phyloP scores from a whole-genome alignment of 2,113 vertebrate species.

The Haemorhous mexicanus region DNA sequence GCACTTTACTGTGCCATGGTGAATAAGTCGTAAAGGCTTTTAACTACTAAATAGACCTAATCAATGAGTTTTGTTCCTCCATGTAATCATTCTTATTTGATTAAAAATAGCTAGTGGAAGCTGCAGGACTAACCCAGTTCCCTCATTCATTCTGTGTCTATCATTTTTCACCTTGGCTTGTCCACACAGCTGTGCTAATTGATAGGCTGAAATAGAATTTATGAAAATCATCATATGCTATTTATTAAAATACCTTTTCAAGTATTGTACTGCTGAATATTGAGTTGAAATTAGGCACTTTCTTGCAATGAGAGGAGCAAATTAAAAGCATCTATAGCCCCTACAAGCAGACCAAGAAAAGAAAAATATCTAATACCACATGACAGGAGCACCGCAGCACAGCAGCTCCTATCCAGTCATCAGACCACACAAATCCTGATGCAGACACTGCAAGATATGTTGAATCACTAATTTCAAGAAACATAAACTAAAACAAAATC shows the following conservation, averaged over 20 bases:
- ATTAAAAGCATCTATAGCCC: background rate
- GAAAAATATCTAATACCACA: background rate
- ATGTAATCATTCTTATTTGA: background rate
- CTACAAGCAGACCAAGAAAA: background rate
- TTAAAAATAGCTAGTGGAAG: background rate
- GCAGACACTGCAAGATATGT: background rate
- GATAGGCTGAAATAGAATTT: background rate
- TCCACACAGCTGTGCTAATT: background rate
- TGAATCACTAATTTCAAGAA: background rate
- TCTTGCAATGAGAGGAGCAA: background rate
- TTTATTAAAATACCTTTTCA: background rate
- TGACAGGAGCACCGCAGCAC: background rate
- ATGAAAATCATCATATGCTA: background rate
- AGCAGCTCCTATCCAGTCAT: background rate
- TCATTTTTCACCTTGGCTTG: background rate
- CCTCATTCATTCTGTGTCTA: background rate
- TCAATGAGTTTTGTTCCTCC: background rate
- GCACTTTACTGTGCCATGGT: background rate
- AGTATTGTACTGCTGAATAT: background rate
- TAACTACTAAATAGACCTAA: conserved; percentile 30
- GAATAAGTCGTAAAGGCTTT: background rate
- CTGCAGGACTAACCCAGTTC: background rate
- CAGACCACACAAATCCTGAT: background rate
- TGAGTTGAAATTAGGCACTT: background rate
- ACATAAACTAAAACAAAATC: background rate